Percentiles rank a stretch among this genome's conserved stretches.
These are phyloP conservation scores for Brachionus manjavacas DNA, from an alignment of 1,140 invertebrate species.

Conservation along the genomic window DNA sequence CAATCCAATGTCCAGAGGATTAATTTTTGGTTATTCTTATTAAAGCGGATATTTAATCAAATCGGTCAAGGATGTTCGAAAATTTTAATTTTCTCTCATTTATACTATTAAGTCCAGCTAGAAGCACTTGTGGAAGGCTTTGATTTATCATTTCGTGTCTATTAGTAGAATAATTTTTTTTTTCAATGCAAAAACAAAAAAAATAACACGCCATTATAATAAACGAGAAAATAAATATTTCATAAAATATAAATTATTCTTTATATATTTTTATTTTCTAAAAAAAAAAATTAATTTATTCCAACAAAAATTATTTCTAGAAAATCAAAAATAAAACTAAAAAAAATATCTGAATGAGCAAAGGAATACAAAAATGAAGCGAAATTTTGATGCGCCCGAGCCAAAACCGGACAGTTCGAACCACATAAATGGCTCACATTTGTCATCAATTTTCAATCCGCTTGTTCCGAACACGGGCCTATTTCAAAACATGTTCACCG, in stretches of 20 bases:
- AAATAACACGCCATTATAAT: not conserved
- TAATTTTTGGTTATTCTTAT: not conserved
- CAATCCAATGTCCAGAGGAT: not conserved
- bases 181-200: not conserved
- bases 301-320: constrained; percentile 1
- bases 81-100: not conserved
- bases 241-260: constrained; percentile 1
- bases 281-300: constrained; percentile 7
- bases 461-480: not conserved
- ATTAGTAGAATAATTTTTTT: not conserved
- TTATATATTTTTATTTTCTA: not conserved
- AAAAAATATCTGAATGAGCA: not conserved
- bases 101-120: not conserved
- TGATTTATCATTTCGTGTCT: not conserved
- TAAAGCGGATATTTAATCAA: not conserved
- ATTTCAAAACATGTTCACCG: not conserved
- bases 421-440: not conserved
- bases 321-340: not conserved
- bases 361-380: not conserved
- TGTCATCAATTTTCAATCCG: not conserved
- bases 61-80: too few relatives aligned
- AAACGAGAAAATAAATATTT: constrained; percentile 2
- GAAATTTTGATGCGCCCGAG: not conserved
- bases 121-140: not conserved
- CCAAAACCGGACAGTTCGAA: not conserved